Evolutionary conservation across 2,113 vertebrate species (phyloP), one percentile per base, ranked within the genome.

Genomic region (Pungitius pungitius): DNA sequence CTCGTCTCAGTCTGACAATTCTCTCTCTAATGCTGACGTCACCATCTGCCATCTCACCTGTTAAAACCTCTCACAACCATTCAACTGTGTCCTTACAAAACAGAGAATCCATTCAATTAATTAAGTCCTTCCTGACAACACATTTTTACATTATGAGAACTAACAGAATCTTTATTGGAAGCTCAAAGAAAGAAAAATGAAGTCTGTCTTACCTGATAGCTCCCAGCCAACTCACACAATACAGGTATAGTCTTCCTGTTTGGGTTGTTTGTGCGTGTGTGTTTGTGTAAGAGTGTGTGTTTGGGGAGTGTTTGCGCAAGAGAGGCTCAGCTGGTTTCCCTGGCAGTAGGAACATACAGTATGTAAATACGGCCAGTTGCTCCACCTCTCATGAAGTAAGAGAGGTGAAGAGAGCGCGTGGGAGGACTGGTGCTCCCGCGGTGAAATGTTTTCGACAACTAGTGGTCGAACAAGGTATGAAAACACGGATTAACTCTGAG

Each of bases 271-370:
- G 54, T 59, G 54, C 61, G 59, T 76, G 52, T 63, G 55, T 30
- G 49, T 51, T 35, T 35, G 33, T 35, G 33, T 35, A 35, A 35
- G 13, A 69, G 80, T 75, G 75, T 72, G 73, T 75, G 81, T 67
- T 49, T 64, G 52, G 74, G 65, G 76, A 69, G 82, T 87, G 78
- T 89, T 88, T 89, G 78, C 78, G 57, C 77, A 86, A 78, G 80
- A 85, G 89, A 90, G 81, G 82, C 78, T 87, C 40, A 84, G 86
- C 82, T 85, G 75, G 91, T 92, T 91, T 86, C 92, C 90, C 87
- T 88, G 88, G 82, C 61, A 85, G 81, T 88, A 75, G 77, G 84
- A 83, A 75, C 40, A 85, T 77, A 80, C 75, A 61, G 63, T 63
- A 74, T 83, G 79, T 86, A 88, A 90, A 88, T 81, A 84, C 37